Percentiles rank a stretch among this genome's conserved stretches.
Conservation (phyloP, 2,888 invertebrate genomes). For the Calameuta idolon region DNA sequence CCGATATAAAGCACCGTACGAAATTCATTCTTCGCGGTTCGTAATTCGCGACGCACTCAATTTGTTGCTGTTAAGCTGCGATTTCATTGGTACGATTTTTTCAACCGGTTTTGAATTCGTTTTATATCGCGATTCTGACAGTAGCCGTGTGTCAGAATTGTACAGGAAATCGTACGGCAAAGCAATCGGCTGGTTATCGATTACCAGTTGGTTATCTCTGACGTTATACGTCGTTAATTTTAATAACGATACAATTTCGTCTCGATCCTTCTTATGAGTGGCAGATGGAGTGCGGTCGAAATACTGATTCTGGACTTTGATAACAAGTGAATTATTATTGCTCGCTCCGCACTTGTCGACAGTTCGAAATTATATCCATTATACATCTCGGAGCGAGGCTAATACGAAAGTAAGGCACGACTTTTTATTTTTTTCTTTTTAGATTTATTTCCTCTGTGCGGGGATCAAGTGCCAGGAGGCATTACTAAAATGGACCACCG, state of each 20-base stretch:
- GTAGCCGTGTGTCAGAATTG: background rate
- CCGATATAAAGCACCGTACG: constrained; percentile 33
- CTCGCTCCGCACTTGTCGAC: background rate
- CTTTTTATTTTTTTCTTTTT: no score
- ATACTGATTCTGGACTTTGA: background rate
- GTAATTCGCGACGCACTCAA: background rate
- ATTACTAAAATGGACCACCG: background rate
- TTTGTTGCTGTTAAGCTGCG: background rate
- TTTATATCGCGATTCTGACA: background rate
- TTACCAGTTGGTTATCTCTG: background rate
- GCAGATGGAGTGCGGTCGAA: background rate
- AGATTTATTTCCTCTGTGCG: no score
- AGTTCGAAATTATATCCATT: background rate
- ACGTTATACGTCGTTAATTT: background rate
- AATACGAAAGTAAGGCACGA: background rate
- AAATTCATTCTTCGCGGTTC: background rate
- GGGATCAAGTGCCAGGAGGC: no score
- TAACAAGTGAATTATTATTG: background rate
- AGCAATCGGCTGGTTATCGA: background rate
- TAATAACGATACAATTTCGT: background rate
- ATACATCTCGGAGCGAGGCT: background rate
- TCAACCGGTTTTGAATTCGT: background rate
- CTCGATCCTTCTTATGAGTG: background rate
- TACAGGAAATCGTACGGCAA: background rate
- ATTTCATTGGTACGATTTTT: background rate